Percentiles rank a stretch among this genome's conserved stretches.
Conservation (phyloP, 2,797 vertebrate genomes). For the Sandelia bainsii region DNA sequence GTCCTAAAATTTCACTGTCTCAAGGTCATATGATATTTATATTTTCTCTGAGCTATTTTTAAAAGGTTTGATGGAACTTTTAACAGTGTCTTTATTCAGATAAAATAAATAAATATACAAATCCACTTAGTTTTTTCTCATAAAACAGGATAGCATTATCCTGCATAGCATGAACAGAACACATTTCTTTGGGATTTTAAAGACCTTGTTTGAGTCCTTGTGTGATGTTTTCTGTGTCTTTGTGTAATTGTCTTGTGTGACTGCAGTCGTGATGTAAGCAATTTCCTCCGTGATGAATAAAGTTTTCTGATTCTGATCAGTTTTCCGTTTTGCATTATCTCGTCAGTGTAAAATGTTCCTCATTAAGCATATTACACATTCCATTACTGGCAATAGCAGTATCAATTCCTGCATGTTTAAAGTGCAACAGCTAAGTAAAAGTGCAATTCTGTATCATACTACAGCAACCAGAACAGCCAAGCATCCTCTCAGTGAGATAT, state of each 20-base stretch:
- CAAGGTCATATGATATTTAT: slow-evolving; percentile 58
- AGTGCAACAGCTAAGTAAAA: slow-evolving; percentile 8
- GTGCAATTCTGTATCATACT: slow-evolving; percentile 6
- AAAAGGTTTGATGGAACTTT: slow-evolving; percentile 24
- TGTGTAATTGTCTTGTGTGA: too few species aligned
- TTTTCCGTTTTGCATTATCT: slow-evolving; percentile 11
- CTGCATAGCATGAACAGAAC: too few species aligned
- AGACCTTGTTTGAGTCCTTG: too few species aligned
- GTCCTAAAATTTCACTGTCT: slow-evolving; percentile 52
- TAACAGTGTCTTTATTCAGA: not conserved
- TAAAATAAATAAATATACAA: not conserved
- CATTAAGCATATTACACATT: not conserved
- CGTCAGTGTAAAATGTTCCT: not conserved
- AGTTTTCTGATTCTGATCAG: too few species aligned
- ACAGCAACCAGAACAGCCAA: slow-evolving; percentile 6
- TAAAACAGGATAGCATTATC: slow-evolving; percentile 26
- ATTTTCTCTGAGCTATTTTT: slow-evolving; percentile 22
- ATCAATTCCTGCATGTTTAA: slow-evolving; percentile 3
- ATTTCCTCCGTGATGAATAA: too few species aligned
- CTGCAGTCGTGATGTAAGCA: too few species aligned
- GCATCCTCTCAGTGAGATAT: slow-evolving; percentile 42
- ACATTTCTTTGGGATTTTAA: slow-evolving; percentile 12
- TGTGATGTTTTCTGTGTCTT: too few species aligned
- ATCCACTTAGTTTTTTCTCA: not conserved
- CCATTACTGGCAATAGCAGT: not conserved